Percentiles rank a stretch among this genome's conserved stretches.
These are phyloP conservation scores for Apis laboriosa DNA, from an alignment of 1,140 invertebrate genomes.

Conservation along the genomic window DNA sequence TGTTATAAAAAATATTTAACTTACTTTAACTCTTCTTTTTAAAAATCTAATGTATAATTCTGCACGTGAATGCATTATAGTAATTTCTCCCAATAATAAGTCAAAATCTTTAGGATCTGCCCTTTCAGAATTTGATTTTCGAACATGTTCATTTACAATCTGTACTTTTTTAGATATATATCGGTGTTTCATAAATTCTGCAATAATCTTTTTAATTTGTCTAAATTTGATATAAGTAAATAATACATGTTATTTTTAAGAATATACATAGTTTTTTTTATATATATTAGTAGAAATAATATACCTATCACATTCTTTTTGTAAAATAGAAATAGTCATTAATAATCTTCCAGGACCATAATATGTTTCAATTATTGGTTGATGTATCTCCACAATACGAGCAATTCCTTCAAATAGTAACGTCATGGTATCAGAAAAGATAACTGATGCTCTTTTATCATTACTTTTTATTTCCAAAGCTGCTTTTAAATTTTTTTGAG, in stretches of 20 bases:
- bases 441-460: constrained; percentile 88
- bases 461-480: constrained; percentile 84
- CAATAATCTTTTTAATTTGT: constrained; percentile 84
- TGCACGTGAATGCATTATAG: constrained; percentile 93
- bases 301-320: constrained; percentile 93
- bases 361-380: constrained; percentile 96
- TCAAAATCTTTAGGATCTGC: constrained; percentile 94
- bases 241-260: not conserved
- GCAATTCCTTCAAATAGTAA: constrained; percentile 95
- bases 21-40: constrained; percentile 88
- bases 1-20: constrained; percentile 57
- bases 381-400: constrained; percentile 93
- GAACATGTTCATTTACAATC: constrained; percentile 83
- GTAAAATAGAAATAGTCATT: constrained; percentile 87
- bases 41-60: constrained; percentile 96
- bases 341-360: constrained; percentile 93
- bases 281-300: not conserved
- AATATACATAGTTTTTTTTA: constrained; percentile 76
- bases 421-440: constrained; percentile 92
- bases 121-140: constrained; percentile 82
- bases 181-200: constrained; percentile 89
- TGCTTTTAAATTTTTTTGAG: constrained; percentile 87
- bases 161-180: constrained; percentile 86
- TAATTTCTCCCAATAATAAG: constrained; percentile 93
- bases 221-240: constrained; percentile 55